Base-by-base conservation (phyloP, 2,888 invertebrate species). In the Apamea monoglypha region DNA sequence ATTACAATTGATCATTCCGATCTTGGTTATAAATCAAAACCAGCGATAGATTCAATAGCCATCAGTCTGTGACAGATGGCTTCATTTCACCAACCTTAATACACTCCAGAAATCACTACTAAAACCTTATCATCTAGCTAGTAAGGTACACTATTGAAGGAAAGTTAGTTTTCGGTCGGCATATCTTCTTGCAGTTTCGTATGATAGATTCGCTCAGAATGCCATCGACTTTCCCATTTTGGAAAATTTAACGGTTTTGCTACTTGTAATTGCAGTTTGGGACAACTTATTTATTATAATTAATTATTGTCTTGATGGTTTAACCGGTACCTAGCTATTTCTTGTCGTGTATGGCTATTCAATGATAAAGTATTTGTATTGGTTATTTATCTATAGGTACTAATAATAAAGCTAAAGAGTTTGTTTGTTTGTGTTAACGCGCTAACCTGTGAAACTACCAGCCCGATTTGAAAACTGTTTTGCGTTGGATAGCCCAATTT, bases 41-140 rank as follows among this genome's bases (percentile, higher is more conserved):
- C 74, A 63, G 53, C 80, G 25, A 87, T 87, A 74, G 82, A 87
- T 89, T 87, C 86, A 89, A 86, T 84, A 83, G 81, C 86, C 76
- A 87, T 89, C 89, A 89, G 67, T 32, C 40, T 66, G 74, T 84
- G 89, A 89, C 88, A 89, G 88, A 89, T 86, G 82, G 86, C 73
- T 70, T 81, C 69, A 70, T 67, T 70, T 63, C 8, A 69, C 81
- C 53, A 78, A 56, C 29, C 53, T 47, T 14, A 4, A 1, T 71
- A 5, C 50, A 40, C 47, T 59, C 32, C 59, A 59, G 10, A n/a
- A 14, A 63, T 25, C 16, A 32, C 12, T 25, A 25, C 4, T 18
- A 68, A 14, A 56, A 59, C 76, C 56, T 67, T 82, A 82, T 69
- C 12, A 0, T 10, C 3, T 21, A 68, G 1, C 0, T 0, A 0